These are phyloP conservation scores for Calephelis perditalis DNA, from an alignment of 2,888 invertebrate species.

Conservation along the genomic window DNA sequence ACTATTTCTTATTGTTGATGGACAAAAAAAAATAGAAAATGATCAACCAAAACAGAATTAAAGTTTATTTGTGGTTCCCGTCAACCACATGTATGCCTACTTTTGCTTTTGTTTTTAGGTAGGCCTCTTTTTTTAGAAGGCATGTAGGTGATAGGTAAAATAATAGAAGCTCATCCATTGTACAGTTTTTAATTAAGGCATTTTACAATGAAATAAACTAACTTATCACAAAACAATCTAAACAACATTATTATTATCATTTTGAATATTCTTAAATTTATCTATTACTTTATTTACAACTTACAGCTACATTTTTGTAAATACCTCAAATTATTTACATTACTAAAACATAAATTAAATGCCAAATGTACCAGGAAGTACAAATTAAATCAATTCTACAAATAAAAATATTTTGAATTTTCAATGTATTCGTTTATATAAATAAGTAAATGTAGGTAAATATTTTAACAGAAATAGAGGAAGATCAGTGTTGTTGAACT, in stretches of 20 bases:
- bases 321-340: slow-evolving; percentile 31
- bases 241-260: slow-evolving; percentile 5
- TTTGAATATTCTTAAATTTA: slow-evolving; percentile 7
- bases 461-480: no score
- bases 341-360: slow-evolving; percentile 33
- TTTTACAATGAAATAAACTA: slow-evolving; percentile 11
- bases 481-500: no score
- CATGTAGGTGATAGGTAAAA: neutral
- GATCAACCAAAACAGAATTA: no score
- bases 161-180: neutral
- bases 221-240: slow-evolving; percentile 15
- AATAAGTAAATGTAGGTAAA: no score
- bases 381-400: neutral
- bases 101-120: no score
- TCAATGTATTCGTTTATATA: no score
- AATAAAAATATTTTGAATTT: no score
- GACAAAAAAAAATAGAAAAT: no score
- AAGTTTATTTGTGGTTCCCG: no score
- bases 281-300: slow-evolving; percentile 17
- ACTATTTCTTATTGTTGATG: no score
- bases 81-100: no score
- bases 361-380: slow-evolving; percentile 28
- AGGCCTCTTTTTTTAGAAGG: no score
- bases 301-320: slow-evolving; percentile 14
- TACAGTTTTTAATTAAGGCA: neutral